These are phyloP conservation scores for Grammomys surdaster DNA, from an alignment of 2,113 vertebrate species.

Conservation along the genomic window DNA sequence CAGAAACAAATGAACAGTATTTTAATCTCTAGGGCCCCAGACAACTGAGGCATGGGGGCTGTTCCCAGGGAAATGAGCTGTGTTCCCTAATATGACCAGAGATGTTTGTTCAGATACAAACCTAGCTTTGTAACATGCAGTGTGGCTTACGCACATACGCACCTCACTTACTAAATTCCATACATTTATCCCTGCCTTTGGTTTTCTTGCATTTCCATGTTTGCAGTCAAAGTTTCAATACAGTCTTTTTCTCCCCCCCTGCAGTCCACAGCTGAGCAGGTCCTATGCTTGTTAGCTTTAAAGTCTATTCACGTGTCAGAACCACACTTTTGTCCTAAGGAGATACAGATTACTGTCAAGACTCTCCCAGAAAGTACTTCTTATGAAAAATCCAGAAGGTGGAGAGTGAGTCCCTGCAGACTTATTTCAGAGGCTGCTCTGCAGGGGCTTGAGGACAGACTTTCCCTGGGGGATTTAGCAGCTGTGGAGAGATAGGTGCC, in stretches of 20 bases:
- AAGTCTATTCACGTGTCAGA: not conserved
- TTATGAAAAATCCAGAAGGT: not conserved
- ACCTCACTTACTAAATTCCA: not conserved
- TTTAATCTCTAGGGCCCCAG: slow-evolving; percentile 10
- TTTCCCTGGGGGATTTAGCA: not conserved
- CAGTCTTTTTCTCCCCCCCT: not conserved
- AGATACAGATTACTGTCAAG: not conserved
- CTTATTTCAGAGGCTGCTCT: not conserved
- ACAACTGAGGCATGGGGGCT: not conserved
- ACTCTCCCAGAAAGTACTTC: not conserved
- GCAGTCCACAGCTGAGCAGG: not conserved
- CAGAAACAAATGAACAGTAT: not conserved
- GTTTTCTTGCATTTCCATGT: slow-evolving; percentile 31
- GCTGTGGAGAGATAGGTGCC: not conserved
- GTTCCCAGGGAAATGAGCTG: not conserved
- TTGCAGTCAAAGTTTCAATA: slow-evolving; percentile 6
- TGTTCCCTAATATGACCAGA: not conserved
- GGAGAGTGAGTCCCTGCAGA: not conserved
- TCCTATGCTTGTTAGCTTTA: not conserved
- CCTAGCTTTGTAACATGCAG: not conserved
- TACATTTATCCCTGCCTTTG: not conserved
- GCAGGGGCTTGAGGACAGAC: not conserved
- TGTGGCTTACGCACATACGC: fast-evolving
- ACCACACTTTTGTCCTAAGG: not conserved
- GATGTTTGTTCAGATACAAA: slow-evolving; percentile 19